Conservation (phyloP, 2,888 invertebrate genomes). For the Eupelmus urozonus region DNA sequence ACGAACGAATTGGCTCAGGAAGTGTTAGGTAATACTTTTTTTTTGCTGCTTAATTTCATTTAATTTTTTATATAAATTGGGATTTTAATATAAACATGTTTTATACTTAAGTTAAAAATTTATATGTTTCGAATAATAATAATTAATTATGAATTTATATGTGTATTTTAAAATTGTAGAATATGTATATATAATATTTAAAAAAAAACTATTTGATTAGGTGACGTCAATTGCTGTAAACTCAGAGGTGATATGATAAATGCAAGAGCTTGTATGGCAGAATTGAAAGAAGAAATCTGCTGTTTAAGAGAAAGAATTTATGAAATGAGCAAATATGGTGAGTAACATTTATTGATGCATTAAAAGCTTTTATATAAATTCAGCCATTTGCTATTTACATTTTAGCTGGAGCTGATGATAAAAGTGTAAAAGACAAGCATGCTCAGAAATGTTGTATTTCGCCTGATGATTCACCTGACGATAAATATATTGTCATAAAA, state of each 20-base stretch:
- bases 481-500: constrained; percentile 35
- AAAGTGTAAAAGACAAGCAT: neutral
- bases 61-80: too few relatives aligned
- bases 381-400: too few relatives aligned
- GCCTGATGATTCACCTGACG: neutral
- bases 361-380: neutral
- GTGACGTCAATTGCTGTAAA: constrained; percentile 20
- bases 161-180: neutral
- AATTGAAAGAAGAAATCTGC: constrained; percentile 35
- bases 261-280: neutral
- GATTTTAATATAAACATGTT: too few relatives aligned
- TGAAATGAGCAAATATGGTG: constrained; percentile 10
- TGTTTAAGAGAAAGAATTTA: constrained; percentile 21
- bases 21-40: too few relatives aligned
- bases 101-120: neutral
- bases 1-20: too few relatives aligned
- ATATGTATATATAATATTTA: neutral
- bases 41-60: too few relatives aligned
- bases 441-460: neutral
- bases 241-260: neutral
- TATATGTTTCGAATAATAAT: neutral
- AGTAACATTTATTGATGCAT: neutral
- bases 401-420: neutral
- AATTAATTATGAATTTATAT: neutral
- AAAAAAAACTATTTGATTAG: neutral